Percentiles rank a stretch among this genome's conserved stretches.
Evolutionary conservation across 2,888 invertebrate genomes (phyloP).

Genomic region (Eurois occulta): DNA sequence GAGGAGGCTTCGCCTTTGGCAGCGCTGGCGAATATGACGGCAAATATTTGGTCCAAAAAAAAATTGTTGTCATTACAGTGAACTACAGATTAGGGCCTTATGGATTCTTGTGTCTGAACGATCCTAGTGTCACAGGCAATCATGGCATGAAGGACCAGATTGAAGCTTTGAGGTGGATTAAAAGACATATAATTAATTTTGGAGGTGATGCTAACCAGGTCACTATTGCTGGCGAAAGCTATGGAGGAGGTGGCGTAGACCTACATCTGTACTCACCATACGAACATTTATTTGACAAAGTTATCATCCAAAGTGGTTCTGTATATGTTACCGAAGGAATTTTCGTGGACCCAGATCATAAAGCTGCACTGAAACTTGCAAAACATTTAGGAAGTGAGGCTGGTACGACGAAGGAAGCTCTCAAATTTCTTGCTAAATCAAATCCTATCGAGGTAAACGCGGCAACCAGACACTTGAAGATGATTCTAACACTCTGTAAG

Average conservation of each 20-base stretch:
- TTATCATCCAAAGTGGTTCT: constrained; percentile 79
- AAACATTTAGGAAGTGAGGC: constrained; percentile 69
- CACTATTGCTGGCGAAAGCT: constrained; percentile 82
- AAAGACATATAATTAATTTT: constrained; percentile 77
- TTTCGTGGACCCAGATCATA: constrained; percentile 70
- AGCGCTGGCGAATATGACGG: constrained; percentile 77
- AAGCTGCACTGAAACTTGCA: constrained; percentile 74
- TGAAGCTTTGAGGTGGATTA: constrained; percentile 79
- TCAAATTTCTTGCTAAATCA: constrained; percentile 68
- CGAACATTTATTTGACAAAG: constrained; percentile 76
- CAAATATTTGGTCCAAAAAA: constrained; percentile 73
- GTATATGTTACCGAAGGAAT: constrained; percentile 69
- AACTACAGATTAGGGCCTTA: constrained; percentile 83
- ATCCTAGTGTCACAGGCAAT: constrained; percentile 74
- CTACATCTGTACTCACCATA: constrained; percentile 75
- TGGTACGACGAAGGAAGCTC: constrained; percentile 67
- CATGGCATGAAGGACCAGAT: constrained; percentile 83
- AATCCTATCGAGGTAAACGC: constrained; percentile 71
- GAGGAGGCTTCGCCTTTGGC: constrained; percentile 80
- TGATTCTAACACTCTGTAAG: constrained; percentile 71
- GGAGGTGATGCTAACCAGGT: constrained; percentile 78
- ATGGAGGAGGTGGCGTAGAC: constrained; percentile 79
- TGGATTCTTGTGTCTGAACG: constrained; percentile 81
- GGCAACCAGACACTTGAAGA: constrained; percentile 66
- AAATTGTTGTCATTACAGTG: constrained; percentile 73